Conservation (phyloP, 1,140 invertebrate genomes). For the Sipha flava region DNA sequence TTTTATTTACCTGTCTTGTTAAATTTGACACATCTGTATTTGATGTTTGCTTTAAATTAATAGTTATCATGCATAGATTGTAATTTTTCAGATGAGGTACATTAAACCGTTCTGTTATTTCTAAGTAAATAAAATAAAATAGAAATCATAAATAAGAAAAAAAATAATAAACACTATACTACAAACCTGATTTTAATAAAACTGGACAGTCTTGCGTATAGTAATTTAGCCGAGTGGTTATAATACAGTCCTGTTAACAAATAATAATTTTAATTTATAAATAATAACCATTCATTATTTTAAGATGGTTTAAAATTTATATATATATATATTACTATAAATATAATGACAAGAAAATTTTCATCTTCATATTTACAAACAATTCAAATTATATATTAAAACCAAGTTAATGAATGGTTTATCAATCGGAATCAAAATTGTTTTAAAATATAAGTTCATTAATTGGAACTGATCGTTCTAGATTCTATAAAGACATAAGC, state of each 20-base stretch:
- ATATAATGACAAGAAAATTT: too few species aligned
- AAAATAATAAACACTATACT: neutral
- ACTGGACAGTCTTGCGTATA: conserved; percentile 19
- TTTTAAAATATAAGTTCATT: too few species aligned
- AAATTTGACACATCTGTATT: neutral
- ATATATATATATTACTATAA: too few species aligned
- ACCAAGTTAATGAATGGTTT: too few species aligned
- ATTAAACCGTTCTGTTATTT: conserved; percentile 7
- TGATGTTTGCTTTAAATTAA: neutral
- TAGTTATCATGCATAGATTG: neutral
- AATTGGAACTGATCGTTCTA: too few species aligned
- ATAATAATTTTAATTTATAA: neutral
- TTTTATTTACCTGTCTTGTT: conserved; percentile 9
- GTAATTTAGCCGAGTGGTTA: conserved; percentile 14
- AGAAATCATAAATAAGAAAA: neutral
- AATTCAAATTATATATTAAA: too few species aligned
- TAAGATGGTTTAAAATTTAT: too few species aligned
- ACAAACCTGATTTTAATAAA: conserved; percentile 13
- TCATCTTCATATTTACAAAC: too few species aligned
- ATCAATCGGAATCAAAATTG: too few species aligned
- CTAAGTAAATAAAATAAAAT: neutral
- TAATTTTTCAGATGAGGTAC: conserved; percentile 18
- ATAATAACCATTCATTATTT: neutral
- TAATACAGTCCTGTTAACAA: conserved; percentile 13
- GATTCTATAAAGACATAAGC: too few species aligned